Evolutionary conservation across 2,113 vertebrate genomes (phyloP), one percentile per base, ranked within the genome.

Genomic region (Uria lomvia): DNA sequence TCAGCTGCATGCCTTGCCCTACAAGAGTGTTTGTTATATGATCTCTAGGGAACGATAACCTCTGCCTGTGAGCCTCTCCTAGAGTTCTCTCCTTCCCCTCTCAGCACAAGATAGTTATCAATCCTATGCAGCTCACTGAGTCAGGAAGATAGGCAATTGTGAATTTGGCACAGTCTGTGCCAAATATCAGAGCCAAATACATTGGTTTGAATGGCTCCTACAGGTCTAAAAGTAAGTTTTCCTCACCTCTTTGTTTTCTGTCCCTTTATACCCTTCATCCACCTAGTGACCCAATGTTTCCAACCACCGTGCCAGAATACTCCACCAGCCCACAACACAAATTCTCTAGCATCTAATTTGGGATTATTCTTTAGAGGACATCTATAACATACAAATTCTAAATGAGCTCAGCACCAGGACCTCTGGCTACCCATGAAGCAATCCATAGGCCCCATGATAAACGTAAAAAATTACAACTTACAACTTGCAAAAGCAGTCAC

Each of bases 61-160:
- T 49, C 59, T 36, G 14, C 4, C 2, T 2, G 16, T 1, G 14
- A 63, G 1, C 27, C 27, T 13, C 59, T 71, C 18, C 59, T 23
- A 22, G 20, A 59, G 8, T 49, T 45, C 4, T 52, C 50, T 65
- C 47, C 56, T 71, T 73, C 12, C 17, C 11, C 53, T 66, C 7
- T 9, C 45, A 72, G 59, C 15, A 40, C 18, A 81, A 56, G 19
- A 38, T 1, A 67, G 14, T 36, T 24, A 45, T 4, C 66, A 72
- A 24, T 30, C 17, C 22, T 22, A 4, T 0, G 26, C 1, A 68
- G n/a, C 30, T 65, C 72, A 36, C 8, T 1, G 4, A 73, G 34
- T 22, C 49, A 77, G 53, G 50, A 81, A 80, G 50, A 80, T 0
- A 29, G 27, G 34, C 32, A 42, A 23, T 36, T 36, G 42, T 36